Base-by-base conservation (phyloP, 2,113 vertebrate species). In the Parotia lawesii region DNA sequence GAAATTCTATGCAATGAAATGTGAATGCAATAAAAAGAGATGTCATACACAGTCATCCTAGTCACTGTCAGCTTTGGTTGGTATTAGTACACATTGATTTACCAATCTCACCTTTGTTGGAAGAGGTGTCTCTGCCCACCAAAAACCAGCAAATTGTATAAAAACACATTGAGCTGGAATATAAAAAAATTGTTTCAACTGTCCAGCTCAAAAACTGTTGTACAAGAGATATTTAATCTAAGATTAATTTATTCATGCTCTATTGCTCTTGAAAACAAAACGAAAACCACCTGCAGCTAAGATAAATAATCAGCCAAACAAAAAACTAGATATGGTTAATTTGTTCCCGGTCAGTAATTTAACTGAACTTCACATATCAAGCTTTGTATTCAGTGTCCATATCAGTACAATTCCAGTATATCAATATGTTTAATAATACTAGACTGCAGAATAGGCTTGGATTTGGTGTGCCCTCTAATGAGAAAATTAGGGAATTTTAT, bases 11-110 rank as follows among this genome's bases (percentile, higher is more conserved):
- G 37, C 31, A 66, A 76, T 38, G 33, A 69, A 45, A 70, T 3
- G 1, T n/a, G 42, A 77, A 23, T 48, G 37, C 40, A 90, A 22
- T 67, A 31, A 74, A 85, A 13, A 37, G 19, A 57, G 57, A 23
- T 60, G 37, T 42, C 38, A 44, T 20, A 76, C 15, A 18, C 0
- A 0, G 12, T 35, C 51, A 67, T 44, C 15, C 17, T 35, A 71
- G 16, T 33, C 37, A 37, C 31, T 58, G n/a, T 12, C 67, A 82
- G 25, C 53, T 82, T 69, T 12, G 4, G 15, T 37, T 57, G 38
- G 3, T 37, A 16, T 66, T 50, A 71, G 12, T 29, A 62, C 12
- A 23, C 11, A 45, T 9, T 27, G 33, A 77, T 77, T 87, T 73
- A 77, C 47, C 33, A 57, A 9, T 44, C 16, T 2, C 9, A 44